phyloP scores from a whole-genome alignment of 37 sponge, comb jelly and placozoan species.

The Lycopodina hypogea region DNA sequence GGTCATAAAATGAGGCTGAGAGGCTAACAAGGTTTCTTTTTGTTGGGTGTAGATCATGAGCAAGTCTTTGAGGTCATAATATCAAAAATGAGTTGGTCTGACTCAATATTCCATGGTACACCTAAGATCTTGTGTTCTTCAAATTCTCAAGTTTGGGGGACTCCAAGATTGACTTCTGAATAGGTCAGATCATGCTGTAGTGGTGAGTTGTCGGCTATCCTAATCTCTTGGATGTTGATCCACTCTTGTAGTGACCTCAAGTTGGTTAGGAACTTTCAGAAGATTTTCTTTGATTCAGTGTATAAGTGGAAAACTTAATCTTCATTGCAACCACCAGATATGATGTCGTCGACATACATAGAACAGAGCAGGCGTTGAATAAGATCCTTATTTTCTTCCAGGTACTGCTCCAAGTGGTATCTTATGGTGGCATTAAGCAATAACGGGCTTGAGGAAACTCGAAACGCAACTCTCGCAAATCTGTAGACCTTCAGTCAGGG shows the following conservation, averaged over 20 bases:
- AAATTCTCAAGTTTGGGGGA: background rate
- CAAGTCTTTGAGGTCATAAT: conserved; percentile 10
- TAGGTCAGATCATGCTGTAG: conserved; percentile 20
- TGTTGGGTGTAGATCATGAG: conserved; percentile 30
- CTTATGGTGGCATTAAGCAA: conserved; percentile 45
- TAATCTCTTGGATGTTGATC: conserved; percentile 20
- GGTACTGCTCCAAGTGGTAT: conserved; percentile 30
- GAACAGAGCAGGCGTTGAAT: conserved; percentile 24
- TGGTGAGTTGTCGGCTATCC: background rate
- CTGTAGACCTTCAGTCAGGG: conserved; percentile 23
- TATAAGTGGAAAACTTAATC: conserved; percentile 29
- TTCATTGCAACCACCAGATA: conserved; percentile 42
- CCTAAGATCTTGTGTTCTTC: conserved; percentile 54
- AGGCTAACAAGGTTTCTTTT: conserved; percentile 42
- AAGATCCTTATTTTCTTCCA: background rate
- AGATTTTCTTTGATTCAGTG: conserved; percentile 26
- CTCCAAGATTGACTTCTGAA: conserved; percentile 26
- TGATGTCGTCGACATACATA: conserved; percentile 59
- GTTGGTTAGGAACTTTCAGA: conserved; percentile 47
- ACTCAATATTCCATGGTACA: conserved; percentile 40
- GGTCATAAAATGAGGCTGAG: conserved; percentile 47
- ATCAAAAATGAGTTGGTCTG: conserved; percentile 42
- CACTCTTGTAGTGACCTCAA: conserved; percentile 7
- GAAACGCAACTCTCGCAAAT: conserved; percentile 45
- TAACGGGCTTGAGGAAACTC: conserved; percentile 47